Evolutionary conservation across 2,797 vertebrate genomes (phyloP).

Genomic region (Coregonus sp.): DNA sequence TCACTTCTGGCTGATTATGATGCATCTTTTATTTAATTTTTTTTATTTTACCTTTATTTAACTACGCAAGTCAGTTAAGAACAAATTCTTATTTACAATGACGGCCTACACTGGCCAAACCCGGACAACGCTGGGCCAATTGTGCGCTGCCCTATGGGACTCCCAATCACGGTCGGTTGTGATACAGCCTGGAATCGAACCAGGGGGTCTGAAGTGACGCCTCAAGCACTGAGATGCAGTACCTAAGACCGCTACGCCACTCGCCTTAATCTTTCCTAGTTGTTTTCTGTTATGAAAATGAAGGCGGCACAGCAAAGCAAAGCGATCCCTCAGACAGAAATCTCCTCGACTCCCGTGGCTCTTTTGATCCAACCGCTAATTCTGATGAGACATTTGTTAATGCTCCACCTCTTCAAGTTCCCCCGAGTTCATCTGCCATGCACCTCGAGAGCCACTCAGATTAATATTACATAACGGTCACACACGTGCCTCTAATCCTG

Average conservation of each 20-base stretch:
- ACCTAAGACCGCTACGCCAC: not conserved
- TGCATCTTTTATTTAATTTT: conserved; percentile 23
- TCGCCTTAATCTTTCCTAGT: conserved; percentile 49
- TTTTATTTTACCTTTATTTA: too few species aligned
- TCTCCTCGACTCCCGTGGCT: conserved; percentile 56
- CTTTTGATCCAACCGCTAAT: conserved; percentile 74
- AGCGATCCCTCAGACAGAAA: conserved; percentile 57
- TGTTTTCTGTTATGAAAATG: conserved; percentile 56
- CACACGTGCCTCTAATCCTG: conserved; percentile 52
- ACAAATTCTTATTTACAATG: too few species aligned
- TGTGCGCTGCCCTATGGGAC: too few species aligned
- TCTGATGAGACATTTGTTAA: conserved; percentile 66
- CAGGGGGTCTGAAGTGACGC: too few species aligned
- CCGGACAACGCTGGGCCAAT: too few species aligned
- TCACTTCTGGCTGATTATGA: conserved; percentile 50
- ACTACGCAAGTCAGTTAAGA: too few species aligned
- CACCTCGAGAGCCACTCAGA: conserved; percentile 61
- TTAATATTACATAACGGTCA: conserved; percentile 66
- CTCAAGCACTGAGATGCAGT: too few species aligned
- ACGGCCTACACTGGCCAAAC: too few species aligned
- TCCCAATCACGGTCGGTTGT: too few species aligned
- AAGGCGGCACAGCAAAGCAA: conserved; percentile 49
- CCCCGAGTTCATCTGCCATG: conserved; percentile 62
- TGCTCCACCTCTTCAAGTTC: conserved; percentile 66
- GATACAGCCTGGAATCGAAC: too few species aligned